Base-by-base conservation (phyloP, 1,140 invertebrate species). In the Drosophila baimaii region DNA sequence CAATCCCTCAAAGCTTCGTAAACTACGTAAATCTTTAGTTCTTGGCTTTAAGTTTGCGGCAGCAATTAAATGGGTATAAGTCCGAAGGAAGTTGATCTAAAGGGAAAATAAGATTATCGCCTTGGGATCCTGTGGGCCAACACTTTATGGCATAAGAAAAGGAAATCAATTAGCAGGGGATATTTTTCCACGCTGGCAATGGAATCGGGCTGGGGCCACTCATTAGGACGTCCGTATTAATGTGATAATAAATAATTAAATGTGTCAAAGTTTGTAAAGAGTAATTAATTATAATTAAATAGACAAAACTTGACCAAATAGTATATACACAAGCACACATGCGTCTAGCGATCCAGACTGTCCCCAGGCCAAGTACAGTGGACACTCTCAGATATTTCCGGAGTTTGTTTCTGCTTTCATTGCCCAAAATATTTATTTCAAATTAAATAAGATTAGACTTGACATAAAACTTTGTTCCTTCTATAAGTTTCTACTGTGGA, bases 221-320 rank as follows among this genome's bases (percentile, higher is more conserved):
- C 64, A 77, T 77, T 72, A 39, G 61, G 69, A 25, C 41, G 5
- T 0, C 19, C n/a, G 9, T 41, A 46, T 31, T 37, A 54, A 12
- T 35, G n/a, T 43, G 19, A 29, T 44, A 44, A 23, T 25, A 23
- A 89, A 89, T 88, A 88, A 88, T 88, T 88, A 81, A 84, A 84
- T 89, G 77, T 88, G 84, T 88, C 84, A 89, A 89, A 88, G 52
- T 88, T 89, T 81, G 47, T 63, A 27, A 74, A 81, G 69, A 74
- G 80, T 89, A 89, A 90, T 84, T 84, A 89, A 88, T 88, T 89
- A 89, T 83, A 84, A 82, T 88, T 83, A 88, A 52, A 79, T 47
- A 54, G 68, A 73, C 56, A 79, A 44, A 66, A 44, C 64, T 46
- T 59, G 35, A 43, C 56, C 66, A 70, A 63, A 52, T 55, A 17